phyloP scores from a whole-genome alignment of 1,140 invertebrate species.

The Trichogramma pretiosum region DNA sequence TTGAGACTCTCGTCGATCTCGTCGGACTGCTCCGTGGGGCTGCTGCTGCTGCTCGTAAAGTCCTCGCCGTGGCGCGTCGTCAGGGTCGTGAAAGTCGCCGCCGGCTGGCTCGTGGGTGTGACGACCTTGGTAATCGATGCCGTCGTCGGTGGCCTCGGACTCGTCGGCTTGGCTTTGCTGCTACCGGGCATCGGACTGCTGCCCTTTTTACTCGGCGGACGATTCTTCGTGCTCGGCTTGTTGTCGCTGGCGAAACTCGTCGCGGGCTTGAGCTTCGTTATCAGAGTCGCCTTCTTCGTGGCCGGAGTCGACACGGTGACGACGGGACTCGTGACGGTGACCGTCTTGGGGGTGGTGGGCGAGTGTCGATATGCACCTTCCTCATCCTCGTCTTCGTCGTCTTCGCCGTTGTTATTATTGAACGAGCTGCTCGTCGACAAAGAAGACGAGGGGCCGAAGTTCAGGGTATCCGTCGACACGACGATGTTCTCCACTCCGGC shows the following conservation, averaged over 20 bases:
- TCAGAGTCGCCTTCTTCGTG: neutral
- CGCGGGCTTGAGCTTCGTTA: neutral
- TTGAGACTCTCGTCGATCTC: constrained; percentile 38
- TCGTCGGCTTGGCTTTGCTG: constrained; percentile 21
- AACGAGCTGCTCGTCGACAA: neutral
- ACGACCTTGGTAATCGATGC: constrained; percentile 12
- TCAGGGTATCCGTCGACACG: neutral
- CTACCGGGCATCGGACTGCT: neutral
- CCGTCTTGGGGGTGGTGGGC: neutral
- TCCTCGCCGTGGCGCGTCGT: constrained; percentile 23
- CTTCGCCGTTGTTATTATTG: no score
- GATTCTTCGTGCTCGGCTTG: neutral
- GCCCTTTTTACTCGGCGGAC: neutral
- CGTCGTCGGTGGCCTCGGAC: constrained; percentile 22
- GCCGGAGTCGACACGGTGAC: no score
- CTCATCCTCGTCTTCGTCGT: constrained; percentile 4
- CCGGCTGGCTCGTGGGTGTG: constrained; percentile 12
- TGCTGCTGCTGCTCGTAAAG: constrained; percentile 47
- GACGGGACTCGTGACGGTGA: no score
- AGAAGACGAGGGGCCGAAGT: neutral
- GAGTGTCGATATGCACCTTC: constrained; percentile 17
- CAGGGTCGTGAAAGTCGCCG: constrained; percentile 28
- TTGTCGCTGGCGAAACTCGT: neutral
- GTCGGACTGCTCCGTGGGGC: constrained; percentile 39
- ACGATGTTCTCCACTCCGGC: constrained; percentile 7